Percentiles rank a stretch among this genome's conserved stretches.
These are phyloP conservation scores for Gymnogyps californianus DNA, from an alignment of 2,113 vertebrate species.

Conservation along the genomic window DNA sequence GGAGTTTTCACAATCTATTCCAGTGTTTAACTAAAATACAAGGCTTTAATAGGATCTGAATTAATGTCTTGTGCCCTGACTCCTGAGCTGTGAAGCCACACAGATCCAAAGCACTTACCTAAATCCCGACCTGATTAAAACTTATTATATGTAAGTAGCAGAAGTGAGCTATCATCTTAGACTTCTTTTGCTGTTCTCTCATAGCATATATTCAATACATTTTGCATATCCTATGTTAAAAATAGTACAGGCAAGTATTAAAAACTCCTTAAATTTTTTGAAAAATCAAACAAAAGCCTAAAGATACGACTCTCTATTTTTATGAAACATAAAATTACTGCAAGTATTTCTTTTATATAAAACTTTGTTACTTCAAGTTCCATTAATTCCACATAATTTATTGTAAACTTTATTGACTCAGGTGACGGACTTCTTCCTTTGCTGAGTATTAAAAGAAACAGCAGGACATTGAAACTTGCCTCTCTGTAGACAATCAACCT, in stretches of 20 bases:
- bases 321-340: not conserved
- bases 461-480: not conserved
- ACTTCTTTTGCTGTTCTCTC: not conserved
- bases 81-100: not conserved
- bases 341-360: not conserved
- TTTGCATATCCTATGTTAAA: not conserved
- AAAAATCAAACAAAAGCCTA: not conserved
- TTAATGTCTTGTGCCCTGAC: conserved; percentile 8
- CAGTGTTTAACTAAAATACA: conserved; percentile 35
- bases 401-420: not conserved
- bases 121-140: conserved; percentile 42
- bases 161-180: not conserved
- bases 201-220: not conserved
- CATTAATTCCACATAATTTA: not conserved
- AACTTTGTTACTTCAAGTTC: not conserved
- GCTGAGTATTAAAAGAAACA: not conserved
- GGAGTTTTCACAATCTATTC: not conserved
- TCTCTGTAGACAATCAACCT: not conserved
- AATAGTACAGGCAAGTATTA: not conserved
- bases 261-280: not conserved
- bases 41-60: conserved; percentile 39
- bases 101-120: not conserved
- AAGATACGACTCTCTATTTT: not conserved
- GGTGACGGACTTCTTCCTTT: not conserved
- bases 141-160: not conserved